A percentile compares a stretch with the other conserved stretches of the same genome.
phyloP scores from a whole-genome alignment of 2,888 invertebrate species.

The Dynastes maya region DNA sequence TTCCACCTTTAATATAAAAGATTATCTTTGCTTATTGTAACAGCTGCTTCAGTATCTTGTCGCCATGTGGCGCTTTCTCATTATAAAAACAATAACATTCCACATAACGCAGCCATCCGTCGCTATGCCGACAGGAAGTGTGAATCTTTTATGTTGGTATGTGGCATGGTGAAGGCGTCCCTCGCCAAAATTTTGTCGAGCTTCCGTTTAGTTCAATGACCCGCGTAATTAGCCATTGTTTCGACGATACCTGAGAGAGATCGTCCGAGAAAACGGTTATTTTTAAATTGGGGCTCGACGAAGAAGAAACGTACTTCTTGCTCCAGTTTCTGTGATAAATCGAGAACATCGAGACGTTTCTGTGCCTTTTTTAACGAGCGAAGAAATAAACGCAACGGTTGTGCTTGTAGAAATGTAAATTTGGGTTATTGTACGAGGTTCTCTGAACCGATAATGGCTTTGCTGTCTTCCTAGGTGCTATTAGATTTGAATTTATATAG shows the following conservation, averaged over 20 bases:
- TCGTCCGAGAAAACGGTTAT: conserved; percentile 33
- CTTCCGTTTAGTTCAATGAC: conserved; percentile 42
- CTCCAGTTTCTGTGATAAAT: conserved; percentile 30
- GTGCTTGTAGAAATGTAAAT: conserved; percentile 1
- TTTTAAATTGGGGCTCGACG: conserved; percentile 29
- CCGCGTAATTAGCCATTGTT: conserved; percentile 34
- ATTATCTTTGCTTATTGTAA: too few relatives aligned
- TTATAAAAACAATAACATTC: conserved; percentile 1
- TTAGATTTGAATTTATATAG: too few relatives aligned
- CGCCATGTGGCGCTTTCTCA: not conserved
- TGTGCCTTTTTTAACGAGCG: conserved; percentile 3
- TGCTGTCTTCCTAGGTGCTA: too few relatives aligned
- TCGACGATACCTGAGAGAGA: conserved; percentile 28
- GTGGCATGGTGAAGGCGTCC: conserved; percentile 33
- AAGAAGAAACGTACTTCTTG: conserved; percentile 23
- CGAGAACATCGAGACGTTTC: conserved; percentile 10
- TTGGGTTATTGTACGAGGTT: too few relatives aligned
- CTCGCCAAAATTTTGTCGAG: conserved; percentile 32
- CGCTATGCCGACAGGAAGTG: not conserved
- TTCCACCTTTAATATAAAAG: too few relatives aligned
- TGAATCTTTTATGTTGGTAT: not conserved
- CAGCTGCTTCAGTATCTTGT: not conserved
- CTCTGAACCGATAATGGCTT: too few relatives aligned
- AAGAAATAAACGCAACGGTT: conserved; percentile 2
- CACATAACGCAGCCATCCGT: too few relatives aligned